Evolutionary conservation across 2,797 vertebrate genomes (phyloP).

Genomic region (Manis javanica): DNA sequence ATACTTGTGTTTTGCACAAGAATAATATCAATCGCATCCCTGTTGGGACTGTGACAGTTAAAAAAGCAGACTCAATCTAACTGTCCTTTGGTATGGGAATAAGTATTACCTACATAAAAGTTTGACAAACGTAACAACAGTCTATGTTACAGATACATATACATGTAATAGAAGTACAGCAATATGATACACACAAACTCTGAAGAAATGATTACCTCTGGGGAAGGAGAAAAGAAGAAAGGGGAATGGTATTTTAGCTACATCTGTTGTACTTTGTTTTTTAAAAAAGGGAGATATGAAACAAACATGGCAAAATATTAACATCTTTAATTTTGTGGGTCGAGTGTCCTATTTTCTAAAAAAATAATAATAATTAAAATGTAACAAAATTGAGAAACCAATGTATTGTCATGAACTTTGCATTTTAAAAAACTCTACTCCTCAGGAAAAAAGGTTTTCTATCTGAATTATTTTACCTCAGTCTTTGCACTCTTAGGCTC

Average conservation of each 20-base stretch:
- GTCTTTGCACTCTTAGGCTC: not conserved
- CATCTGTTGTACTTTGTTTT: not conserved
- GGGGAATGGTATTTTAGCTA: not conserved
- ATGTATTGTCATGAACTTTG: not conserved
- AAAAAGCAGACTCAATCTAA: not conserved
- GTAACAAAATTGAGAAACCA: slow-evolving; percentile 31
- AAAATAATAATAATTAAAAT: not conserved
- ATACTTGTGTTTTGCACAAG: not conserved
- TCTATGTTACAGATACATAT: not conserved
- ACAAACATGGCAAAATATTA: slow-evolving; percentile 45
- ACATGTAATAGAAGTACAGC: not conserved
- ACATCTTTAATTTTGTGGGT: slow-evolving; percentile 27
- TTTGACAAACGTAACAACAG: not conserved
- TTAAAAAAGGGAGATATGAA: not conserved
- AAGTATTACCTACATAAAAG: not conserved
- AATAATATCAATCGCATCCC: not conserved
- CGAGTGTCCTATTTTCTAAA: not conserved
- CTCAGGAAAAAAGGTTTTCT: not conserved
- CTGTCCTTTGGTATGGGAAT: not conserved
- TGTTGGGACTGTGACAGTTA: not conserved
- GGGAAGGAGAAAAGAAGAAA: not conserved
- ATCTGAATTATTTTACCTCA: not conserved
- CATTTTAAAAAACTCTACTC: not conserved
- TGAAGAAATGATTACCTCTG: not conserved
- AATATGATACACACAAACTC: not conserved